Evolutionary conservation across 2,888 invertebrate species (phyloP), one percentile per base, ranked within the genome.

Genomic region (Drosophila rellima): DNA sequence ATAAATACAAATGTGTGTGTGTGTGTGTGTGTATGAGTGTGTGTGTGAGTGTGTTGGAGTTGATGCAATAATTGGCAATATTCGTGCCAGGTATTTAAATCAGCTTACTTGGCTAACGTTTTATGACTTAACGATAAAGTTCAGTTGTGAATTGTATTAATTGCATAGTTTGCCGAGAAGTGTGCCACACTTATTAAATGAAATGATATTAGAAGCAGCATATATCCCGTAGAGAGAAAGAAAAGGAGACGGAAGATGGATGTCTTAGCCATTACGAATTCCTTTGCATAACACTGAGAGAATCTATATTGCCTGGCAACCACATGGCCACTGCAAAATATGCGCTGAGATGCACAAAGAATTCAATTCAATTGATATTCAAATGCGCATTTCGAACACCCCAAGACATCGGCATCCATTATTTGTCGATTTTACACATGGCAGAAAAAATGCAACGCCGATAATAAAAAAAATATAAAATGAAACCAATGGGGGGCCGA

Each of bases 311-410:
- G 88, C 71, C 78, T 71, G 64, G 71, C 54, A 54, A 79, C 79
- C 73, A 48, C 80, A 73, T 60, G 68, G 74, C 62, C 62, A 68
- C 55, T 77, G 76, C 51, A 66, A 76, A 80, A 82, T 74, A 83
- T 83, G 81, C 75, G 72, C 77, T 70, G 74, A 72, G 67, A 37
- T 37, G 78, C 88, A 85, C 86, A 86, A 80, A 88, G 80, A 88
- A 88, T 84, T 77, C 86, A 82, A 84, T 88, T 84, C 82, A 88
- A 88, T 88, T 88, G 88, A 82, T 84, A 88, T 88, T 88, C 88
- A 88, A 88, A 88, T 84, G 86, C 86, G 77, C 82, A 76, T 75
- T 72, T 76, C 82, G 57, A 78, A 60, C 75, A 77, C 78, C 70
- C 78, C 63, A 61, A 65, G 63, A 60, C 70, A 63, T 73, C 56